These are phyloP conservation scores for Archocentrus centrarchus DNA, from an alignment of 2,113 vertebrate genomes.

Conservation along the genomic window DNA sequence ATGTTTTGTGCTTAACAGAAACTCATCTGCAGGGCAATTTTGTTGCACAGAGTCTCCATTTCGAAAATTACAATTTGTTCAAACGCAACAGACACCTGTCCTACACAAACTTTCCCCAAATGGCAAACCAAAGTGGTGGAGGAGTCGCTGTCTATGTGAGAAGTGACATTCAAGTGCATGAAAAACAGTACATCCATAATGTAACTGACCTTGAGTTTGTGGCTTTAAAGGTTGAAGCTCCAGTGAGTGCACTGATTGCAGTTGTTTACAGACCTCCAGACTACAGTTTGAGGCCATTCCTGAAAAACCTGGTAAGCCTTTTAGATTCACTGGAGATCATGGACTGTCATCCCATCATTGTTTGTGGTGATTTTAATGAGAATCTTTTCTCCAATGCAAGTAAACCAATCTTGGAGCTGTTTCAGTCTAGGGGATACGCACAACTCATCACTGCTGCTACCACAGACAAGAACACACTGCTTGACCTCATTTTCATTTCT, in stretches of 20 bases:
- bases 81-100: background rate
- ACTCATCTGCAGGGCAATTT: background rate
- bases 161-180: background rate
- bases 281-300: too few species aligned
- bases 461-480: background rate
- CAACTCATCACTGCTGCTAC: background rate
- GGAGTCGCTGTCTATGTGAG: background rate
- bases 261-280: too few species aligned
- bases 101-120: background rate
- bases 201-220: conserved; percentile 24
- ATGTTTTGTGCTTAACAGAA: conserved; percentile 9
- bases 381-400: too few species aligned
- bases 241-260: background rate
- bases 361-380: too few species aligned
- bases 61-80: background rate
- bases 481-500: background rate
- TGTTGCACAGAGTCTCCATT: background rate
- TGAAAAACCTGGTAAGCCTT: too few species aligned
- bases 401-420: background rate
- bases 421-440: background rate
- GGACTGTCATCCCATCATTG: too few species aligned
- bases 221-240: conserved; percentile 3
- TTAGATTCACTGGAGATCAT: too few species aligned
- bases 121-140: background rate
- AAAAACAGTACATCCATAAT: conserved; percentile 7